Conservation (phyloP, 92 coral and sea anemone genomes). For the Epizoanthus illoricatus region DNA sequence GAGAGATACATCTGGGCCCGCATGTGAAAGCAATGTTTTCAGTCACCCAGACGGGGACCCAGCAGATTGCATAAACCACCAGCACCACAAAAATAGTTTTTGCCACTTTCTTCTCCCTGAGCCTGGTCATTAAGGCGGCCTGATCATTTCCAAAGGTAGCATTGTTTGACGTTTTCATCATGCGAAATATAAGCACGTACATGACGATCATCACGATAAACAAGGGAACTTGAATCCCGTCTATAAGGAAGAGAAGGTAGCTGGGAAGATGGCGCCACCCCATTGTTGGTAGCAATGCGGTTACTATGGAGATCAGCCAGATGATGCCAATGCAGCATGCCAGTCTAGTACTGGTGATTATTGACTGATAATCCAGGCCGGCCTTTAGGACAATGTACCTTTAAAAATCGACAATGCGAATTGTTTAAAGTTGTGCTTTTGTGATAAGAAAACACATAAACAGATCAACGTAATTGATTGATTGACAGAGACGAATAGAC, state of each 20-base stretch:
- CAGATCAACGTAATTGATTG: background rate
- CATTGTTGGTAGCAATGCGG: slow-evolving; percentile 16
- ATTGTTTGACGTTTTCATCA: background rate
- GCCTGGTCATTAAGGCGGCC: slow-evolving; percentile 16
- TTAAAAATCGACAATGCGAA: too few species aligned
- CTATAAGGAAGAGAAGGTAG: background rate
- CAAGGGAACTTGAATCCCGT: slow-evolving; percentile 7
- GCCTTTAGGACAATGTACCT: slow-evolving; percentile 31
- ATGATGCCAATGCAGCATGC: slow-evolving; percentile 26
- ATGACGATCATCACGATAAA: slow-evolving; percentile 12
- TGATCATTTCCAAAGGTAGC: slow-evolving; percentile 6
- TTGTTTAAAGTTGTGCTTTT: background rate
- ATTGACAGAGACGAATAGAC: background rate
- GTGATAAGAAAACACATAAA: background rate
- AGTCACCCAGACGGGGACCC: slow-evolving; percentile 33
- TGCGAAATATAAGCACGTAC: slow-evolving; percentile 36
- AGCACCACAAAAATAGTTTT: slow-evolving; percentile 23
- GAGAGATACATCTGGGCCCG: slow-evolving; percentile 29
- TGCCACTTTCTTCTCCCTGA: slow-evolving; percentile 26
- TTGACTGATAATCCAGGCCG: slow-evolving; percentile 18
- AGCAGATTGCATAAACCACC: slow-evolving; percentile 22
- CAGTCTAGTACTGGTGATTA: slow-evolving; percentile 8
- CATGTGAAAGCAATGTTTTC: slow-evolving; percentile 31
- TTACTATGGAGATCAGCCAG: slow-evolving; percentile 23
- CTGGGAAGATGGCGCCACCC: slow-evolving; percentile 20